These are phyloP conservation scores for Felis catus DNA, from an alignment of 2,113 vertebrate genomes.

Conservation along the genomic window DNA sequence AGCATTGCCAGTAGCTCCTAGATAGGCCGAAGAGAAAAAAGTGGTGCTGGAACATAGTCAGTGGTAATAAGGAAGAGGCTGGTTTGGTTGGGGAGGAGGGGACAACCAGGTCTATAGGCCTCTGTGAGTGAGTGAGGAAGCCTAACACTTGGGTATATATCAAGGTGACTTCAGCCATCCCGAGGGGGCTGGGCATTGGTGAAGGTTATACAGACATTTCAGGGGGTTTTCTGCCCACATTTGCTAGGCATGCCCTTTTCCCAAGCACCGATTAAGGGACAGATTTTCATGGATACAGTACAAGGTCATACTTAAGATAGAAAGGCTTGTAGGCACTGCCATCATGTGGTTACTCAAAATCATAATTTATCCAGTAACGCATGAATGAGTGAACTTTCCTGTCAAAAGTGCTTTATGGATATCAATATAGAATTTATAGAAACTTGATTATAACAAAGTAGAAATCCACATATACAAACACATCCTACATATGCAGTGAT, in stretches of 20 bases:
- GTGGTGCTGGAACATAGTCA: neutral
- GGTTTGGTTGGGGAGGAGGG: neutral
- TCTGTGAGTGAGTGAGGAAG: neutral
- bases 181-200: neutral
- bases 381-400: neutral
- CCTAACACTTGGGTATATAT: neutral
- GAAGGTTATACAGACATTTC: neutral
- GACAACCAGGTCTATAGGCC: neutral
- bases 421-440: neutral
- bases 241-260: neutral
- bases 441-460: neutral
- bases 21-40: neutral
- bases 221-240: neutral
- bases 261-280: neutral
- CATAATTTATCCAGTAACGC: neutral
- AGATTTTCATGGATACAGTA: rapidly evolving
- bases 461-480: neutral
- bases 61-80: neutral
- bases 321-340: conserved; percentile 7
- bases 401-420: neutral
- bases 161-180: neutral
- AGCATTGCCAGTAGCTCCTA: neutral
- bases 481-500: neutral
- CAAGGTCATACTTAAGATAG: neutral
- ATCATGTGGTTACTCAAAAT: neutral